phyloP scores from a whole-genome alignment of 2,888 invertebrate species.

The Pomacea canaliculata region DNA sequence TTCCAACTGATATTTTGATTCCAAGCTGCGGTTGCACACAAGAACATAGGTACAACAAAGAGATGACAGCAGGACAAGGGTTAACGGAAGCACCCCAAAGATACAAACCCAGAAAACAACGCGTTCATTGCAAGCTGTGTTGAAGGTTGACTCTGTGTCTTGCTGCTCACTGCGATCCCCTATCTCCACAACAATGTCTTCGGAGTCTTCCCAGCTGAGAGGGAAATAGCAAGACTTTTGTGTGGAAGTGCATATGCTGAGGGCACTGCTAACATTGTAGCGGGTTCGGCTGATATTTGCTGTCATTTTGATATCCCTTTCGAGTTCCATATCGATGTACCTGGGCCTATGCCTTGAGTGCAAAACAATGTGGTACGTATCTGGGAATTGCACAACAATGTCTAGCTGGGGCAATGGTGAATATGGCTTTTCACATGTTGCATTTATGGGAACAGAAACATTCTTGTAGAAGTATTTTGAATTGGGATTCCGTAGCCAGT shows the following conservation, averaged over 20 bases:
- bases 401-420: not conserved
- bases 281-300: constrained; percentile 5
- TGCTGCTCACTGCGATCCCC: not conserved
- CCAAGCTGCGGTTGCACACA: not conserved
- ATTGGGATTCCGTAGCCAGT: constrained; percentile 11
- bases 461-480: not conserved
- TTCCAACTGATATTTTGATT: not conserved
- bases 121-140: constrained; percentile 7
- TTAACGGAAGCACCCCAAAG: constrained; percentile 6
- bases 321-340: not conserved
- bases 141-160: not conserved
- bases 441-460: constrained; percentile 1
- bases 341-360: no score
- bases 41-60: constrained; percentile 12
- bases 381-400: not conserved
- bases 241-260: not conserved
- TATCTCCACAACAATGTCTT: not conserved
- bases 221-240: constrained; percentile 2
- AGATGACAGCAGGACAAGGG: not conserved
- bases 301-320: not conserved
- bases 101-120: constrained; percentile 9
- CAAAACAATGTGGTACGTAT: constrained; percentile 7
- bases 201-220: not conserved
- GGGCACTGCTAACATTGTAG: constrained; percentile 5
- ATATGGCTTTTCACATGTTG: not conserved